Conservation (phyloP, 2,888 invertebrate species). For the Calameuta idolon region DNA sequence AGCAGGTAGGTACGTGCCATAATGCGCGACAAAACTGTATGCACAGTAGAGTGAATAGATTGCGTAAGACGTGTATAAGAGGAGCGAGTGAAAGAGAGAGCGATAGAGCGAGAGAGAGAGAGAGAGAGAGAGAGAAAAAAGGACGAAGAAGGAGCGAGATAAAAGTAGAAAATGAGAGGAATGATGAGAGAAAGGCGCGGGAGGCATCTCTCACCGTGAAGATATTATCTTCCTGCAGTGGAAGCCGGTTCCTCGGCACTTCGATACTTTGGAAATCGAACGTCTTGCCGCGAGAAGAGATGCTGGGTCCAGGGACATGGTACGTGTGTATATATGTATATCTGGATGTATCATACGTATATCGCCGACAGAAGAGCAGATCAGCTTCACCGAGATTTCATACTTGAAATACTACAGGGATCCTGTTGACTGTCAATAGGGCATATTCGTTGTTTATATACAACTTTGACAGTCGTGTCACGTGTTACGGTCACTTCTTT, state of each 20-base stretch:
- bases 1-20: constrained; percentile 1
- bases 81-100: background rate
- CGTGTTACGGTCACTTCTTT: background rate
- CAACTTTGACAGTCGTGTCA: background rate
- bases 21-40: constrained; percentile 4
- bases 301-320: background rate
- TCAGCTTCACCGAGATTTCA: background rate
- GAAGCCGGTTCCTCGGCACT: constrained; percentile 2
- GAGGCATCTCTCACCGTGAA: constrained; percentile 11
- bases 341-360: background rate
- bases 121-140: constrained; percentile 1
- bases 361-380: background rate
- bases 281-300: background rate
- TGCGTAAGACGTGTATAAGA: constrained; percentile 23
- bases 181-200: constrained; percentile 20
- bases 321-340: background rate
- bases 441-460: background rate
- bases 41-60: constrained; percentile 17
- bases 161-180: constrained; percentile 24
- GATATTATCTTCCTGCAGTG: background rate
- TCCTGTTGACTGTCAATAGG: background rate
- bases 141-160: constrained; percentile 17
- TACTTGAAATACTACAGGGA: background rate
- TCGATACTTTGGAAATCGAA: constrained; percentile 6
- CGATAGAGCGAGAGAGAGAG: background rate